Evolutionary conservation across 64 coral and sea anemone species (phyloP), one percentile per base, ranked within the genome.

Genomic region (Porites lutea): DNA sequence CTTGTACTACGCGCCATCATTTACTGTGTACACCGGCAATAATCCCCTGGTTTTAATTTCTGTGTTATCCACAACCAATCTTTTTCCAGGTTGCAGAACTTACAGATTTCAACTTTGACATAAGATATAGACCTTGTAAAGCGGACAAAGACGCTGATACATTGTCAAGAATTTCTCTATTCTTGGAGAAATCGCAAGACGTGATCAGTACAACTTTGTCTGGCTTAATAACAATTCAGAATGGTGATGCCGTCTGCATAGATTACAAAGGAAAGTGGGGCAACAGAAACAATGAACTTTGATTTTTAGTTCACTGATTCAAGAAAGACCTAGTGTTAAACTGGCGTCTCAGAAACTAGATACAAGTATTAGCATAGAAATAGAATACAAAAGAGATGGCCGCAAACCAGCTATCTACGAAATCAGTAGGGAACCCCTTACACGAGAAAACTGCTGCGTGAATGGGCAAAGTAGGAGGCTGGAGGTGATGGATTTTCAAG

Each of bases 311-410:
- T 71, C 59, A 19, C 43, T 11, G 52, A 48, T 64, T 72, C 53
- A 8, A 70, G 62, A 14, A 90, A 62, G 59, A 20, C 63, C 48
- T 58, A 48, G 68, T 4, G 70, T 81, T 2, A 43, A 82, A 4
- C 53, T 90, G 49, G 60, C 54, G 4, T 77, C 89, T 14, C 89
- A 90, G 67, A 72, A 89, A 65, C 55, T 20, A 57, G 89, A 90
- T 16, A 77, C 77, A 1, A 82, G 74, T 53, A 88, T 89, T 45
- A 69, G 49, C 20, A 37, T 37, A 37, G 27, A 71, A 78, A 8
- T 59, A 3, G 50, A 1, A 8, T 43, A 46, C 65, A 72, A 82
- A 72, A 46, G 5, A 37, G 19, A 47, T 64, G 81, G 3, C 0
- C 58, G 58, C 2, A 65, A 65, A 70, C 59, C 43, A 13, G 72